Conservation (phyloP, 92 coral and sea anemone genomes). For the Palythoa grandis region DNA sequence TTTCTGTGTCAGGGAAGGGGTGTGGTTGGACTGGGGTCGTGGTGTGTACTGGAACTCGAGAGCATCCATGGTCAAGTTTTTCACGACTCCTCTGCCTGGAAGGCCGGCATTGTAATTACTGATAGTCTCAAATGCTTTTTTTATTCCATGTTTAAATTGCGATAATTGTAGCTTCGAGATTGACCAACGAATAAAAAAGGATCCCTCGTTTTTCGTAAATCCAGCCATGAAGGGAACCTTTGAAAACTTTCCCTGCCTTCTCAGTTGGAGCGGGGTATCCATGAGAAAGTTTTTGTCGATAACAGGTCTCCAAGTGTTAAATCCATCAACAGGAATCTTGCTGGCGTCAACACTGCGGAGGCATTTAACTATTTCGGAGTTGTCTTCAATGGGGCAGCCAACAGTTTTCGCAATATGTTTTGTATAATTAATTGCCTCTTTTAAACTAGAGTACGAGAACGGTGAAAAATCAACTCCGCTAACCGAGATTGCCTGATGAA, state of each 20-base stretch:
- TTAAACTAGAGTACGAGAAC: slow-evolving; percentile 25
- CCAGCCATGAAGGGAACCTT: slow-evolving; percentile 44
- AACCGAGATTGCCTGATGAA: slow-evolving; percentile 41
- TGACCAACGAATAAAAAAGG: background rate
- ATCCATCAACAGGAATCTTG: slow-evolving; percentile 34
- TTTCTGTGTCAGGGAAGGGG: slow-evolving; percentile 45
- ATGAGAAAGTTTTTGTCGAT: slow-evolving; percentile 57
- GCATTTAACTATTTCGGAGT: slow-evolving; percentile 33
- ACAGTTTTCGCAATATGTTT: slow-evolving; percentile 51
- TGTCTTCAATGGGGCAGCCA: slow-evolving; percentile 27
- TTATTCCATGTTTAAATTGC: background rate
- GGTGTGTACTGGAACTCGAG: slow-evolving; percentile 65
- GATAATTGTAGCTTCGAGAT: background rate
- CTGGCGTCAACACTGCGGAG: slow-evolving; percentile 40
- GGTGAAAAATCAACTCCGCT: slow-evolving; percentile 64
- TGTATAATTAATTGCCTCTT: slow-evolving; percentile 32
- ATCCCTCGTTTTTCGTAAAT: slow-evolving; percentile 57
- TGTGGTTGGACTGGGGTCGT: slow-evolving; percentile 46
- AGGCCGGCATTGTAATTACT: slow-evolving; percentile 9
- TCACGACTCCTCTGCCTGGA: slow-evolving; percentile 14
- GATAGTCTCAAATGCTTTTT: background rate
- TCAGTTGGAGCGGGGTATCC: slow-evolving; percentile 46
- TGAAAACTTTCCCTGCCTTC: slow-evolving; percentile 30
- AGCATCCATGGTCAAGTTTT: slow-evolving; percentile 43
- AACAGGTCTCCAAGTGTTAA: slow-evolving; percentile 55